Evolutionary conservation across 2,888 invertebrate genomes (phyloP).

Genomic region (Cantharis rufa): DNA sequence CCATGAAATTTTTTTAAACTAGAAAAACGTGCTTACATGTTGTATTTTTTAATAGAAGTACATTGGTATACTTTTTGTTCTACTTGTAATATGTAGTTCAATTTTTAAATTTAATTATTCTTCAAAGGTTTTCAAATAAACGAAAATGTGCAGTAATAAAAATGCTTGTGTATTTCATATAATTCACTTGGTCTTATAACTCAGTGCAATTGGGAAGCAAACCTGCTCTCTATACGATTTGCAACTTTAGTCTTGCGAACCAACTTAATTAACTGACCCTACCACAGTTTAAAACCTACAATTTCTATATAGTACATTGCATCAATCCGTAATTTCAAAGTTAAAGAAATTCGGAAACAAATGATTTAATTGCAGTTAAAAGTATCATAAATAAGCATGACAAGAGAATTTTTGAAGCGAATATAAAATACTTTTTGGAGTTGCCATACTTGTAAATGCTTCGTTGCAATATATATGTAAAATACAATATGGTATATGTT

Average conservation of each 20-base stretch:
- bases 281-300: background rate
- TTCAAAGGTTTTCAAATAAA: background rate
- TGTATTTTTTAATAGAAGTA: background rate
- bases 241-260: background rate
- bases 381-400: background rate
- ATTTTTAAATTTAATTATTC: background rate
- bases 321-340: background rate
- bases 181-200: background rate
- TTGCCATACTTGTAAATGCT: constrained; percentile 6
- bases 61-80: background rate
- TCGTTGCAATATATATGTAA: constrained; percentile 22
- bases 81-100: background rate
- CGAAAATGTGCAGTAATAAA: no score
- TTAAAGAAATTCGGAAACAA: background rate
- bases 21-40: background rate
- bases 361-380: background rate
- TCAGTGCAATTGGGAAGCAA: background rate
- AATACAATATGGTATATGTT: constrained; percentile 16
- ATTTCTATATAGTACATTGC: background rate
- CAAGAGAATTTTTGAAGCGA: background rate
- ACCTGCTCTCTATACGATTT: no score
- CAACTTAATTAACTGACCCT: background rate
- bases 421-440: constrained; percentile 1
- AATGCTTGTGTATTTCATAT: no score
- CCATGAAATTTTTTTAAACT: background rate